Evolutionary conservation across 2,797 vertebrate species (phyloP).

Genomic region (Dromococcyx pavoninus): DNA sequence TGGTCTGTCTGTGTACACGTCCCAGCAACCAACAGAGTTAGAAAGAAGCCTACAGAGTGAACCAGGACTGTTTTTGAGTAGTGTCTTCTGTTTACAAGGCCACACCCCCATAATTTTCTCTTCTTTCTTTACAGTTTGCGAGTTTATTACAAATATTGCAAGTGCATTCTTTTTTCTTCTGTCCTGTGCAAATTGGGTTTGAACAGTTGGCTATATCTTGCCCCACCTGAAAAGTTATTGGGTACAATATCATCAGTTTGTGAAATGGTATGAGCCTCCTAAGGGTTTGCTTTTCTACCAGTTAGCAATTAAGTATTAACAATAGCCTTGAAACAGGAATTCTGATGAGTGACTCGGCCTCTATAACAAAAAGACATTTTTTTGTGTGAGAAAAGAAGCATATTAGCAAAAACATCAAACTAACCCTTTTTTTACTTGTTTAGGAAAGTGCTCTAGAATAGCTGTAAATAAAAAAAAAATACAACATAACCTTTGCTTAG

Average conservation of each 20-base stretch:
- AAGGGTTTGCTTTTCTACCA: background rate
- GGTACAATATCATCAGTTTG: background rate
- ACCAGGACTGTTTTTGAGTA: background rate
- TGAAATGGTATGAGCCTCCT: background rate
- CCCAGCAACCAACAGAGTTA: background rate
- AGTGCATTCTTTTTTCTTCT: background rate
- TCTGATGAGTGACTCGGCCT: background rate
- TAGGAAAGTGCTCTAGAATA: background rate
- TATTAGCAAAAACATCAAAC: background rate
- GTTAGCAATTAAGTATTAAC: background rate
- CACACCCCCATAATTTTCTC: background rate
- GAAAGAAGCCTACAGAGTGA: background rate
- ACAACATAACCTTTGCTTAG: background rate
- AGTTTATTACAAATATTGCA: background rate
- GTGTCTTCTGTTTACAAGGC: background rate
- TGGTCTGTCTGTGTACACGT: background rate
- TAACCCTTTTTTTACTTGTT: background rate
- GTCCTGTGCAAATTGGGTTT: background rate
- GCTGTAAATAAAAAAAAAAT: background rate
- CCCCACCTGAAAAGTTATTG: background rate
- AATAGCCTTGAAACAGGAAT: background rate
- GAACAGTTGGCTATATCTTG: background rate
- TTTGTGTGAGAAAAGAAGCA: background rate
- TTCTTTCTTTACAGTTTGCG: background rate
- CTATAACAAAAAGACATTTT: background rate